phyloP scores from a whole-genome alignment of 2,888 invertebrate genomes.

The Cephus rjabovi region DNA sequence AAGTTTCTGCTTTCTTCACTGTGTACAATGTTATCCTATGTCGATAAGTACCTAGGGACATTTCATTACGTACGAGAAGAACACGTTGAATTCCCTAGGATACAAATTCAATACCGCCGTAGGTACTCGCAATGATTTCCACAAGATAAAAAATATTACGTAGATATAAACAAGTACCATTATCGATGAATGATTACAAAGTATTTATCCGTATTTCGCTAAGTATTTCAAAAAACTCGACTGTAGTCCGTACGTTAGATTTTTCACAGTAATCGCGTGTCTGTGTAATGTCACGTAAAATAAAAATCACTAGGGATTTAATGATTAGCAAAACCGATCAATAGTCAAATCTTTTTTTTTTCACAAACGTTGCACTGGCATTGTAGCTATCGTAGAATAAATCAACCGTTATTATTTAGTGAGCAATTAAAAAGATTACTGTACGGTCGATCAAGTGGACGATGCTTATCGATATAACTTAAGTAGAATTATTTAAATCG shows the following conservation, averaged over 20 bases:
- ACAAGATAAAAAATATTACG: neutral
- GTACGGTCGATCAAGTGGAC: neutral
- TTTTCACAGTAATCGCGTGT: neutral
- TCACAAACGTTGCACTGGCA: neutral
- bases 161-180: neutral
- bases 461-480: neutral
- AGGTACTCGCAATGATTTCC: neutral
- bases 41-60: neutral
- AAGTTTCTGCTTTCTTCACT: neutral
- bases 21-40: neutral
- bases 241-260: neutral
- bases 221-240: neutral
- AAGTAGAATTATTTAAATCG: conserved; percentile 20
- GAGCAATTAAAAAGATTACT: neutral
- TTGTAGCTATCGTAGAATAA: neutral
- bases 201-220: neutral
- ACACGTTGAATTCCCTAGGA: neutral
- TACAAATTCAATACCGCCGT: neutral
- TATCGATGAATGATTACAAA: neutral
- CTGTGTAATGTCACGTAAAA: neutral
- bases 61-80: neutral
- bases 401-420: neutral
- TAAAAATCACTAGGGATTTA: neutral
- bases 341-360: neutral
- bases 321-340: neutral